A percentile compares a stretch with the other conserved stretches of the same genome.
phyloP scores from a whole-genome alignment of 2,888 invertebrate species.

The Tetramorium bicarinatum region DNA sequence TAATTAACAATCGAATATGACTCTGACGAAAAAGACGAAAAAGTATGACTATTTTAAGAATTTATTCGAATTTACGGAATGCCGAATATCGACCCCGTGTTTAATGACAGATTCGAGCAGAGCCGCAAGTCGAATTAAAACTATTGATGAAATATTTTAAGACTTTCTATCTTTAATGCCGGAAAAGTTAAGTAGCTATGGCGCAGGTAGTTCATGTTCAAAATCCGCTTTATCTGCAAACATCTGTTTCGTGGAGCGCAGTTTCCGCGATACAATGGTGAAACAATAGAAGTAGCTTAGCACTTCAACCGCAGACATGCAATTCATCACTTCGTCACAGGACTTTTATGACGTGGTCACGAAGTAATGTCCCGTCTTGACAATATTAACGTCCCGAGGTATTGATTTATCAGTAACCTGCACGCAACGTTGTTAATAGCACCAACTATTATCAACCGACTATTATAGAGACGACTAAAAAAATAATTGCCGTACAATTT shows the following conservation, averaged over 20 bases:
- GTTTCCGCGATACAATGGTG: not conserved
- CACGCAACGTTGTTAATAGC: conserved; percentile 39
- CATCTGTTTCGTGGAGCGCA: conserved; percentile 13
- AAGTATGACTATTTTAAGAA: not conserved
- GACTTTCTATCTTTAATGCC: not conserved
- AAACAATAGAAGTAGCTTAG: conserved; percentile 29
- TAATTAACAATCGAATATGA: conserved; percentile 11
- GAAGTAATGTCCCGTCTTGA: not conserved
- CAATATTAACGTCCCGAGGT: conserved; percentile 20
- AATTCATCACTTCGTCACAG: conserved; percentile 25
- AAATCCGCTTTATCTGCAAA: not conserved
- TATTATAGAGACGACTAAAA: conserved; percentile 19
- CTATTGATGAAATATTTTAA: not conserved
- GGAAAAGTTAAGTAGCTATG: not conserved
- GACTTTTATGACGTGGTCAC: conserved; percentile 26
- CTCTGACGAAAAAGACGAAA: too few species aligned
- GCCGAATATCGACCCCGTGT: not conserved
- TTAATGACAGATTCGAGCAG: not conserved
- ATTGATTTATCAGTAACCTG: conserved; percentile 41
- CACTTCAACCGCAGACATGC: conserved; percentile 2
- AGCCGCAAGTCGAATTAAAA: not conserved
- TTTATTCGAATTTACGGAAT: not conserved
- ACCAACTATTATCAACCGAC: not conserved
- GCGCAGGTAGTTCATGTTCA: not conserved
- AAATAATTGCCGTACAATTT: conserved; percentile 17